These are phyloP conservation scores for Helicoverpa armigera DNA, from an alignment of 1,140 invertebrate genomes.

Conservation along the genomic window DNA sequence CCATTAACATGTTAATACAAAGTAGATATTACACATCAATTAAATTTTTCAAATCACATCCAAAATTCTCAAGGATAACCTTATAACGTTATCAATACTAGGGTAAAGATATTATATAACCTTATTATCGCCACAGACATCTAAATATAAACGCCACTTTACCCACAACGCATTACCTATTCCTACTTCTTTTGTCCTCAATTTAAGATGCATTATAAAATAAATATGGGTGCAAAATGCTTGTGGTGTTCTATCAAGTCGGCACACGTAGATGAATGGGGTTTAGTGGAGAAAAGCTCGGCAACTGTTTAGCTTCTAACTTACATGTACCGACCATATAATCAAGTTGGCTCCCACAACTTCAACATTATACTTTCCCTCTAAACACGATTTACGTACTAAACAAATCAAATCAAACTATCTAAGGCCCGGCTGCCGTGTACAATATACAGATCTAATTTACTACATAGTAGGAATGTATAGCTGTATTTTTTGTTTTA, in stretches of 20 bases:
- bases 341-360: background rate
- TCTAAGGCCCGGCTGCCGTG: constrained; percentile 3
- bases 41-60: constrained; percentile 36
- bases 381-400: constrained; percentile 12
- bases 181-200: too few species aligned
- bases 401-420: background rate
- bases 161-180: too few species aligned
- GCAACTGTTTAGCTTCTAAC: background rate
- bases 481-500: background rate
- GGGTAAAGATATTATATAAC: too few species aligned
- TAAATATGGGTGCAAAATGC: too few species aligned
- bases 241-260: background rate
- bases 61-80: constrained; percentile 27
- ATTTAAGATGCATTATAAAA: too few species aligned
- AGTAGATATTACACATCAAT: constrained; percentile 32
- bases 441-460: constrained; percentile 23
- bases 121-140: too few species aligned
- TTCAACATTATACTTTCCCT: background rate
- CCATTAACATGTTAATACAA: constrained; percentile 40
- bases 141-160: too few species aligned
- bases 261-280: background rate
- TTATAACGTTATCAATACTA: background rate
- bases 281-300: too few species aligned
- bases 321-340: constrained; percentile 13
- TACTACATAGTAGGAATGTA: constrained; percentile 29